Percentiles rank a stretch among this genome's conserved stretches.
Conservation (phyloP, 2,797 vertebrate genomes). For the Muscicapa comitata region DNA sequence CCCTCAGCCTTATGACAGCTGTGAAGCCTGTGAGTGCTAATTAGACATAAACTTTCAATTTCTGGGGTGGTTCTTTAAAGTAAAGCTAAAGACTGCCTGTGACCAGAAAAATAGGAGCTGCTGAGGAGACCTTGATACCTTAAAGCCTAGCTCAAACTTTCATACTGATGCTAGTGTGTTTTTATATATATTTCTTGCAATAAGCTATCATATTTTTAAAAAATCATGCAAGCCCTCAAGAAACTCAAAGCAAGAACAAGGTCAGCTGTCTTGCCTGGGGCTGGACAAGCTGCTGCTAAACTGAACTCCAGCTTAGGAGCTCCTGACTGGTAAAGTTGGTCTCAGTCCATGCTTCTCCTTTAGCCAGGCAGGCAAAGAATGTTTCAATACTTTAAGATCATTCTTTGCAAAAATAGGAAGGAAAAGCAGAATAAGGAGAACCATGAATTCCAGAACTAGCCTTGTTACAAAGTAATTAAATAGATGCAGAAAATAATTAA, state of each 20-base stretch:
- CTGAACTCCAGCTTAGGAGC: neutral
- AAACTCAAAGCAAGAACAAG: neutral
- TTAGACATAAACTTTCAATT: neutral
- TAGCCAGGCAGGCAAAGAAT: neutral
- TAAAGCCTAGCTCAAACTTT: neutral
- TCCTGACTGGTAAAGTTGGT: neutral
- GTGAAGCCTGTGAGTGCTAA: neutral
- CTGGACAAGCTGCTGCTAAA: neutral
- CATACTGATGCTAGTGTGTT: neutral
- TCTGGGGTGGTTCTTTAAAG: neutral
- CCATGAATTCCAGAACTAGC: accelerated
- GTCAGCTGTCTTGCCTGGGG: neutral
- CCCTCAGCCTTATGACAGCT: neutral
- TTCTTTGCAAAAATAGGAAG: neutral
- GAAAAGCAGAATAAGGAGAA: neutral
- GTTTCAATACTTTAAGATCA: neutral
- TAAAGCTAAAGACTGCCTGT: neutral
- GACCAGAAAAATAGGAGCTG: neutral
- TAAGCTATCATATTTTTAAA: neutral
- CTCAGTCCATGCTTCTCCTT: accelerated
- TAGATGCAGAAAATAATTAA: neutral
- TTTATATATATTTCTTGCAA: neutral
- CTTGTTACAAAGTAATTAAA: neutral
- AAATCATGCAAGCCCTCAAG: neutral
- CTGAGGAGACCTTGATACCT: neutral